Base-by-base conservation (phyloP, 2,888 invertebrate genomes). In the Volucella bombylans region DNA sequence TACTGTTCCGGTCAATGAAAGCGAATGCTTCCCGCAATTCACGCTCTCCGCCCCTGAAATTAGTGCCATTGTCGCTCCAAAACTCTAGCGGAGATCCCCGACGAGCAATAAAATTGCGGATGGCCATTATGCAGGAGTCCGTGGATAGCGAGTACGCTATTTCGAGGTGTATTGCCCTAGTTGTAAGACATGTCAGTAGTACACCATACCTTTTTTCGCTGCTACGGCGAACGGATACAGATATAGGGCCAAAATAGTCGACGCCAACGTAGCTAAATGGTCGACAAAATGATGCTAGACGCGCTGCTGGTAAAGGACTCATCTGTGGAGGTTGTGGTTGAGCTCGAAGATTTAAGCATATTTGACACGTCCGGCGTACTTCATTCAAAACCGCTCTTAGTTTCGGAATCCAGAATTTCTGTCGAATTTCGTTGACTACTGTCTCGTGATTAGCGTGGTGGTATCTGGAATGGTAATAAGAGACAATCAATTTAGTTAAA, bases 151-250 rank as follows among this genome's bases (percentile, higher is more conserved):
- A 23, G 3, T 23, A 23, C 18, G 18, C 18, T 23, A 3, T 23
- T 23, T 23, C n/a, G n/a, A 18, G 18, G 18, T 18, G 18, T 18
- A 18, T 18, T 18, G 18, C 18, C 18, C 18, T 18, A 18, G 18
- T 18, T 18, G 18, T 18, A 18, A 18, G 18, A 23, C 86, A 80
- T 0, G 82, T 82, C 10, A 81, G 15, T 10, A 79, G 39, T 1
- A 82, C 82, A 3, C 72, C 76, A 1, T 74, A 79, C 18, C 82
- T 31, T 49, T 74, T 80, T 23, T 80, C 76, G 11, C 50, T 47
- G 43, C 74, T 72, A 3, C 74, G 43, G 18, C 18, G 3, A 23
- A 23, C 18, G 18, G 18, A 23, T 23, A 23, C 18, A 23, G 2
- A 23, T 3, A 23, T 23, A 23, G 18, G 18, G 18, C 3, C 18